phyloP scores from a whole-genome alignment of 2,888 invertebrate genomes.

The Ptilodon capucinus region DNA sequence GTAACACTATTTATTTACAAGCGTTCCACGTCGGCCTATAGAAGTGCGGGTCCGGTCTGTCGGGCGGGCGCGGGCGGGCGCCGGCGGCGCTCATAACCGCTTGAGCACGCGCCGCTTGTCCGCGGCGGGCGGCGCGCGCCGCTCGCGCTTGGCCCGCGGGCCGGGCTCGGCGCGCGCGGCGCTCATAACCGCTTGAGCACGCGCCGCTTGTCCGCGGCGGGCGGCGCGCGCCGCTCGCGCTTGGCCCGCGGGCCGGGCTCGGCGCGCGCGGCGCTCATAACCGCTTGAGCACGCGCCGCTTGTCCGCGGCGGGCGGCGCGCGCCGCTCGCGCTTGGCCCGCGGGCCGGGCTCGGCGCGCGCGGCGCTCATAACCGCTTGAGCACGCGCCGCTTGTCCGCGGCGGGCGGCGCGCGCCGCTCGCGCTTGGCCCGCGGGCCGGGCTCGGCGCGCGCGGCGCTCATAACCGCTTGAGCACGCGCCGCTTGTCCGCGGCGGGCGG shows the following conservation, averaged over 20 bases:
- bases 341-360: slow-evolving; percentile 71
- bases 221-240: slow-evolving; percentile 28
- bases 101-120: slow-evolving; percentile 61
- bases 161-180: slow-evolving; percentile 66
- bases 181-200: too few relatives aligned
- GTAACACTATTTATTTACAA: too few relatives aligned
- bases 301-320: too few relatives aligned
- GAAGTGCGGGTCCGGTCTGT: not conserved
- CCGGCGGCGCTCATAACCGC: slow-evolving; percentile 56
- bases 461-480: slow-evolving; percentile 63
- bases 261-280: not conserved
- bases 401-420: slow-evolving; percentile 86
- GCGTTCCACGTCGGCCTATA: not conserved
- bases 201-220: too few relatives aligned
- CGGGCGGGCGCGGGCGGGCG: slow-evolving; percentile 6
- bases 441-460: slow-evolving; percentile 32
- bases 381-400: slow-evolving; percentile 86
- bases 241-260: not conserved
- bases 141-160: slow-evolving; percentile 91
- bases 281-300: too few relatives aligned
- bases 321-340: slow-evolving; percentile 78
- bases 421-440: slow-evolving; percentile 69
- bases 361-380: too few relatives aligned
- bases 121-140: slow-evolving; percentile 46
- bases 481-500: slow-evolving; percentile 49